Evolutionary conservation across 1,140 invertebrate genomes (phyloP), one percentile per base, ranked within the genome.

Genomic region (Vollenhovia emeryi): DNA sequence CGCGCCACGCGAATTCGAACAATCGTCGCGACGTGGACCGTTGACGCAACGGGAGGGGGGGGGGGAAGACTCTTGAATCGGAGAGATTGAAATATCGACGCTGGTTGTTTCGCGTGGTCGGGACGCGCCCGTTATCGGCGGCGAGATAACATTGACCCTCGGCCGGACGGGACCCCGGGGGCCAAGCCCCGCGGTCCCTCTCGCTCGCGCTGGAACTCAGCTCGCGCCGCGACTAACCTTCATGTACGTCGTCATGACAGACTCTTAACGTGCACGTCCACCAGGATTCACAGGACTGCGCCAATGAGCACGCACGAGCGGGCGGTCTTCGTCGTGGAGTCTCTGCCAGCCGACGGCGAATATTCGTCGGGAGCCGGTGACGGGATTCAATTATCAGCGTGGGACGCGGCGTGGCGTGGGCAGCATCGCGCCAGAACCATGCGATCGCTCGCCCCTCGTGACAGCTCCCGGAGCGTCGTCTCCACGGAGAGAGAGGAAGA

Each of bases 191-290:
- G n/a, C n/a, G n/a, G n/a, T n/a, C n/a, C n/a, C n/a, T n/a, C 78
- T 55, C 5, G 57, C 64, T 45, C 75, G n/a, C n/a, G n/a, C n/a
- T n/a, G n/a, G n/a, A n/a, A n/a, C n/a, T n/a, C n/a, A n/a, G n/a
- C n/a, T n/a, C n/a, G n/a, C n/a, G n/a, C n/a, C n/a, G n/a, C 85
- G 90, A 93, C 93, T 93, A 93, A 94, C 93, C 92, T 93, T 93
- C 88, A 93, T 92, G 90, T 93, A 90, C 89, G 89, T 86, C 91
- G 92, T 91, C 92, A 92, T 93, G 92, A 92, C 90, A 92, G 86
- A 90, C 91, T 92, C 92, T 92, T 91, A 91, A 93, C 92, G 93
- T 92, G 86, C 90, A 92, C 79, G 36, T 57, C 45, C 36, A 71
- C 21, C 33, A 21, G 18, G 52, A 69, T 30, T 73, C 11, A 18